These are phyloP conservation scores for Furcula furcula DNA, from an alignment of 2,888 invertebrate genomes.

Conservation along the genomic window DNA sequence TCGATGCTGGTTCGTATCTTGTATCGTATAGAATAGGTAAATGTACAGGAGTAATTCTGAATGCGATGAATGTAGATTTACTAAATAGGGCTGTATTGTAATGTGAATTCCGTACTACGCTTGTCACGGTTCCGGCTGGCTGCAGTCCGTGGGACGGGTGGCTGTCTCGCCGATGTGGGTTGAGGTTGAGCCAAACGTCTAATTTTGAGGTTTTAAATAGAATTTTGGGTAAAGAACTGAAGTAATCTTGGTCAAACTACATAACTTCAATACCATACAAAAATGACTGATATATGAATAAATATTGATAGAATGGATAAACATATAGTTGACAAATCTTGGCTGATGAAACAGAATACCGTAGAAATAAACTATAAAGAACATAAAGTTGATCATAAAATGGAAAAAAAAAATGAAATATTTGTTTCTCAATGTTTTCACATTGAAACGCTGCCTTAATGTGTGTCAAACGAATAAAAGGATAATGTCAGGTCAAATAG, in stretches of 20 bases:
- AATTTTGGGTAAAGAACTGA: no score
- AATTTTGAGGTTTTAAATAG: no score
- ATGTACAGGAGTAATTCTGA: conserved; percentile 6
- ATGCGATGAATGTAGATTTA: conserved; percentile 32
- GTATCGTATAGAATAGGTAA: not conserved
- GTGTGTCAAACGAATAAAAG: conserved; percentile 34
- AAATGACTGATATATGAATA: no score
- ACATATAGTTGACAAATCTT: no score
- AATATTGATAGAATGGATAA: no score
- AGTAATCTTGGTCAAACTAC: no score
- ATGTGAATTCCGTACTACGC: conserved; percentile 33
- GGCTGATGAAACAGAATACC: no score
- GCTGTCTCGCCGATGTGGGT: conserved; percentile 4
- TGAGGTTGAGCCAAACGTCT: no score
- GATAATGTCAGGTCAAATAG: conserved; percentile 28
- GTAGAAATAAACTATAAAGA: not conserved
- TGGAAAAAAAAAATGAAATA: not conserved
- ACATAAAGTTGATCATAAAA: no score
- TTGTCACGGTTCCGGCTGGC: conserved; percentile 40
- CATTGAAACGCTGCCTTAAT: conserved; percentile 25
- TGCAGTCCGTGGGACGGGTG: conserved; percentile 17
- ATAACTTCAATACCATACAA: no score
- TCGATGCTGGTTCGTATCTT: not conserved
- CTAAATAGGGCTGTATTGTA: conserved; percentile 29
- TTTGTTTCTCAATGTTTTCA: conserved; percentile 12